phyloP scores from a whole-genome alignment of 2,797 vertebrate genomes.

The Peromyscus nudipes region DNA sequence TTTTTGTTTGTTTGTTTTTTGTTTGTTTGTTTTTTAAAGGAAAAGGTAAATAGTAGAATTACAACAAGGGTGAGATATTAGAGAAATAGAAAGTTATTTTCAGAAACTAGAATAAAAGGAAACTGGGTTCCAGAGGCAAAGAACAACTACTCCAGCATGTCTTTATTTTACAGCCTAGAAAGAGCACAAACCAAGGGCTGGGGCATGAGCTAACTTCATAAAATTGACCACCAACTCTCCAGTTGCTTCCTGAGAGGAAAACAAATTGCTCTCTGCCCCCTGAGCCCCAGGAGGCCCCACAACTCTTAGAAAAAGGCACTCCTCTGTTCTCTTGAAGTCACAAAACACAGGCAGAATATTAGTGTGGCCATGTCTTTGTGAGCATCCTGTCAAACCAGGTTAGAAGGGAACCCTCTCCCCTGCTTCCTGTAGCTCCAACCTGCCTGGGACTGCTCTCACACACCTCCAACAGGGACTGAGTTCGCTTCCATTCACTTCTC shows the following conservation, averaged over 20 bases:
- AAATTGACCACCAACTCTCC: not conserved
- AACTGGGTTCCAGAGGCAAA: not conserved
- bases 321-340: not conserved
- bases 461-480: not conserved
- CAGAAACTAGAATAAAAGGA: not conserved
- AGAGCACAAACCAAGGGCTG: not conserved
- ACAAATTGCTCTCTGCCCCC: not conserved
- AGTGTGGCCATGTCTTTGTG: not conserved
- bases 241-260: not conserved
- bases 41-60: not conserved
- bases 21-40: not conserved
- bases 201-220: not conserved
- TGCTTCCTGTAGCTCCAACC: not conserved
- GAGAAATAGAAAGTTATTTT: not conserved
- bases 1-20: too few species aligned
- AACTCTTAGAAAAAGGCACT: not conserved
- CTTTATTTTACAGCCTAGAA: not conserved
- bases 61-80: not conserved
- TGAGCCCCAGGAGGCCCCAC: not conserved
- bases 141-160: too few species aligned
- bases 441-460: not conserved
- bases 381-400: conserved; percentile 1
- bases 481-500: not conserved
- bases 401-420: not conserved
- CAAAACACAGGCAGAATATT: not conserved